phyloP scores from a whole-genome alignment of 1,140 invertebrate genomes.

The Dolichoris vasculosae region DNA sequence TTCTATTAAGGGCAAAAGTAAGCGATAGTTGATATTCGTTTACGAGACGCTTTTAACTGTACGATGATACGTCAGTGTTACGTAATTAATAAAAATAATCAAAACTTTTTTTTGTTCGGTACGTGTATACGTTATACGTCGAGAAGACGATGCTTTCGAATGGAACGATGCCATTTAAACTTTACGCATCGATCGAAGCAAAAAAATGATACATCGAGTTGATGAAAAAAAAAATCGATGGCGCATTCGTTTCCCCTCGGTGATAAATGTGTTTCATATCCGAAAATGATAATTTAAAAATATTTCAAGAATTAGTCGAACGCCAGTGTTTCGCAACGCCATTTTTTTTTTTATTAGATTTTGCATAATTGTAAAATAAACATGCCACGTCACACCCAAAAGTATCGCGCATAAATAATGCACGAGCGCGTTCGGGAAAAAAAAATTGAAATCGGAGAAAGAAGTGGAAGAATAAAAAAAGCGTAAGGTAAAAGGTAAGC shows the following conservation, averaged over 20 bases:
- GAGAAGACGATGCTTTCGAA: not conserved
- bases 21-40: too few relatives aligned
- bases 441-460: not conserved
- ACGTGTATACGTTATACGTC: too few relatives aligned
- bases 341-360: not conserved
- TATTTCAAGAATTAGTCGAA: not conserved
- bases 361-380: constrained; percentile 3
- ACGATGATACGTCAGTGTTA: too few relatives aligned
- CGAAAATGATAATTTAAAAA: not conserved
- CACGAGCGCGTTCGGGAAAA: not conserved
- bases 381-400: not conserved
- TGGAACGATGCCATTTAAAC: not conserved
- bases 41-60: too few relatives aligned
- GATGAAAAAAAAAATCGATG: not conserved
- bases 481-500: too few relatives aligned
- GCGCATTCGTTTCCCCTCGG: not conserved
- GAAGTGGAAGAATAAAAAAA: not conserved
- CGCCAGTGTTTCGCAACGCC: not conserved
- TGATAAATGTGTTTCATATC: not conserved
- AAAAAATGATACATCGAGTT: not conserved
- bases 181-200: not conserved
- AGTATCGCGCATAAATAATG: not conserved
- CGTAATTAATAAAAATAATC: too few relatives aligned
- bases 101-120: too few relatives aligned
- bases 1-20: too few relatives aligned